These are phyloP conservation scores for Dasypogon diadema DNA, from an alignment of 2,888 invertebrate genomes.

Conservation along the genomic window DNA sequence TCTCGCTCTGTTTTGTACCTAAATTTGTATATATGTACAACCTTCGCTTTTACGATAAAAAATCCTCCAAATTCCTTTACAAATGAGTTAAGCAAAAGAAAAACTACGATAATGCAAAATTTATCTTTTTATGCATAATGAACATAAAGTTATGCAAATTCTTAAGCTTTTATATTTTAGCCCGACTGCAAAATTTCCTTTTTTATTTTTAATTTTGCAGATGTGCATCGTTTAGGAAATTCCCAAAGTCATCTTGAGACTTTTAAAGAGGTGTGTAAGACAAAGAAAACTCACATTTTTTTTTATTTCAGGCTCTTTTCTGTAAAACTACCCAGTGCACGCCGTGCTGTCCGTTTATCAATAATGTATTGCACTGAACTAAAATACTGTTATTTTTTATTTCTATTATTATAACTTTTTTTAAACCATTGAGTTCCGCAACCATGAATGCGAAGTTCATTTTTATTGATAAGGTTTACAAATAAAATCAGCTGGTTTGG, in stretches of 20 bases:
- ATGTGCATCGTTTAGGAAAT: not conserved
- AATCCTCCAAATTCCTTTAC: not conserved
- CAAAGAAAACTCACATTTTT: not conserved
- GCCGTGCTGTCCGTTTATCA: not conserved
- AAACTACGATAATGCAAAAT: not conserved
- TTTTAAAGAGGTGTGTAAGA: not conserved
- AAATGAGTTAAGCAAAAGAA: not conserved
- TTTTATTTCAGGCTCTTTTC: not conserved
- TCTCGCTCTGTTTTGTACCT: no score
- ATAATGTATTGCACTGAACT: conserved; percentile 13
- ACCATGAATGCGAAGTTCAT: no score
- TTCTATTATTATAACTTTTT: no score
- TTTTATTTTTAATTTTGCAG: conserved; percentile 3
- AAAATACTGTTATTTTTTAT: not conserved
- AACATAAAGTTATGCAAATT: conserved; percentile 2
- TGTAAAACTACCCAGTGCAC: not conserved
- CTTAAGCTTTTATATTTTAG: no score
- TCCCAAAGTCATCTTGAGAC: conserved; percentile 12
- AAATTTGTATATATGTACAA: no score
- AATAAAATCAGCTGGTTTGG: no score
- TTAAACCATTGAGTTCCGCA: not conserved
- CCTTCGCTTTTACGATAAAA: no score
- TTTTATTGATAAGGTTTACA: no score
- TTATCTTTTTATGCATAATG: conserved; percentile 8
- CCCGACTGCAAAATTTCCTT: not conserved